A percentile compares a stretch with the other conserved stretches of the same genome.
phyloP scores from a whole-genome alignment of 2,888 invertebrate genomes.

The Macrophya annulata region DNA sequence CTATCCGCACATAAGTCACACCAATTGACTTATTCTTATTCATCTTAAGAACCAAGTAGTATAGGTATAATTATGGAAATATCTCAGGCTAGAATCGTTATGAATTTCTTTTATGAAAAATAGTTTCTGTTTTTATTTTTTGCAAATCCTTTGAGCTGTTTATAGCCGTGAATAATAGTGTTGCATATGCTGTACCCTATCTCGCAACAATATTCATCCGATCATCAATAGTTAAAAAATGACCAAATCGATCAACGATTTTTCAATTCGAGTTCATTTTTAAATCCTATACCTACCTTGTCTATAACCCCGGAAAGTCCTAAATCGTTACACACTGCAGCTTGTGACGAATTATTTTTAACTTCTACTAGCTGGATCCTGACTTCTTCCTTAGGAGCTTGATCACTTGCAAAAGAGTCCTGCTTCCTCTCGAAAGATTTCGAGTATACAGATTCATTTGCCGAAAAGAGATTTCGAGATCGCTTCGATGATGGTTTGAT shows the following conservation, averaged over 20 bases:
- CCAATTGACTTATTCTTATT: not conserved
- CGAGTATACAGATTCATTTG: not conserved
- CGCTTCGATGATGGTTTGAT: not conserved
- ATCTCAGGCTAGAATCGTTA: not conserved
- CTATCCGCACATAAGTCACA: not conserved
- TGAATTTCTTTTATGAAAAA: not conserved
- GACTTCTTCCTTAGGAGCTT: conserved; percentile 6
- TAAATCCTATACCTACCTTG: not conserved
- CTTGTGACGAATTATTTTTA: conserved; percentile 27
- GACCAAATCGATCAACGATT: not conserved
- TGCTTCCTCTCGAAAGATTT: conserved; percentile 9
- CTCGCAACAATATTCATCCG: not conserved
- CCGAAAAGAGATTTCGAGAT: not conserved
- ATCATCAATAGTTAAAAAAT: not conserved
- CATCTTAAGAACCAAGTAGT: not conserved
- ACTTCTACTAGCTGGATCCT: not conserved
- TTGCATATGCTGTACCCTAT: not conserved
- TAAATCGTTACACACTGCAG: not conserved
- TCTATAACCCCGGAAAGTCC: not conserved
- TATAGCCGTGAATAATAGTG: not conserved
- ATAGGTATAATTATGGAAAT: not conserved
- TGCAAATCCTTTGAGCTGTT: not conserved
- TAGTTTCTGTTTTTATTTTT: not conserved
- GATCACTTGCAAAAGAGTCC: not conserved
- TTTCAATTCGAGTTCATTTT: not conserved